Base-by-base conservation (phyloP, 1,140 invertebrate species). In the Rhyzopertha dominica region DNA sequence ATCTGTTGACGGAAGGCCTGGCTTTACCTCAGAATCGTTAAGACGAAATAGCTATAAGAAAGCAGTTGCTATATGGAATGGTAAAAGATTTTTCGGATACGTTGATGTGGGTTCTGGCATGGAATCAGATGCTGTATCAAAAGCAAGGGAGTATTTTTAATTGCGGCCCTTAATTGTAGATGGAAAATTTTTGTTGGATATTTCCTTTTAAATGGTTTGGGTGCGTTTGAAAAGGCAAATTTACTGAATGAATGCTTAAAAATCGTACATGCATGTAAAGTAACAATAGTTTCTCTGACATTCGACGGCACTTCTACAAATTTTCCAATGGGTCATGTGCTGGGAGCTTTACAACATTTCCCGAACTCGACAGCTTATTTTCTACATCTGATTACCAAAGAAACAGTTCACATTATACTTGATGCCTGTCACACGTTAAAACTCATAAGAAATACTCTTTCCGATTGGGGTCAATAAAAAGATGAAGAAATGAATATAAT, bases 11-110 rank as follows among this genome's bases (percentile, higher is more conserved):
- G 55, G 54, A 4, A 38, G 52, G 24, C 55, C 58, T 5, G 58
- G 62, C 10, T 63, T 60, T 44, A 53, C 54, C 4, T 14, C 44
- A 20, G 59, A 66, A 53, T 25, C 54, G 5, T 49, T 52, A 3
- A 14, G 16, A 5, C n/a, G n/a, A n/a, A n/a, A n/a, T n/a, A n/a
- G n/a, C n/a, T n/a, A n/a, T n/a, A n/a, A n/a, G n/a, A n/a, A n/a
- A n/a, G n/a, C n/a, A n/a, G n/a, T n/a, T n/a, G n/a, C n/a, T n/a
- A n/a, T n/a, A n/a, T n/a, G n/a, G n/a, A n/a, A n/a, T n/a, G n/a
- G n/a, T n/a, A n/a, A n/a, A n/a, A n/a, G n/a, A n/a, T n/a, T n/a
- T n/a, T n/a, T n/a, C n/a, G n/a, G n/a, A n/a, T n/a, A n/a, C n/a
- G n/a, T n/a, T n/a, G n/a, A n/a, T n/a, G n/a, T n/a, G n/a, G n/a